phyloP scores from a whole-genome alignment of 1,140 invertebrate species.

The Linepithema humile region DNA sequence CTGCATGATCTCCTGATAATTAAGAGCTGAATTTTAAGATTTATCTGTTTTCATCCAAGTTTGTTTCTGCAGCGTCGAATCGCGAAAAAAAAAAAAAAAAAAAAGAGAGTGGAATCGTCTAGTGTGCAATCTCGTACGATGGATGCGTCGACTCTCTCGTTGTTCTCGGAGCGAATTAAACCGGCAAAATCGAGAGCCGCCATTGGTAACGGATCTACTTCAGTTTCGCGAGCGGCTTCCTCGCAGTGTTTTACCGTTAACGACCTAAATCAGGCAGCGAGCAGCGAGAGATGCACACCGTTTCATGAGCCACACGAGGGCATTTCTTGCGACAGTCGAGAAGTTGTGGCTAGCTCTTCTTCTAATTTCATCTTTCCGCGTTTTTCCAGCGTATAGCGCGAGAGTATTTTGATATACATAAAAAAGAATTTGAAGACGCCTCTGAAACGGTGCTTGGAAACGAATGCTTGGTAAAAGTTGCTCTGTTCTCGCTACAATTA shows the following conservation, averaged over 20 bases:
- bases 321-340: constrained; percentile 51
- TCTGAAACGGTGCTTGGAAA: neutral
- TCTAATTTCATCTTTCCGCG: neutral
- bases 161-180: constrained; percentile 47
- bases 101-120: neutral
- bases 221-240: constrained; percentile 72
- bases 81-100: neutral
- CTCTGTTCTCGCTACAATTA: neutral
- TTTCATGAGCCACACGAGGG: constrained; percentile 56
- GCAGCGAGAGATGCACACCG: constrained; percentile 60
- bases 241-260: constrained; percentile 77
- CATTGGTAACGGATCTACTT: constrained; percentile 69
- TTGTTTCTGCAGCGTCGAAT: neutral
- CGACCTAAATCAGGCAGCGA: constrained; percentile 73
- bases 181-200: constrained; percentile 70
- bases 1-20: neutral
- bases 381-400: neutral
- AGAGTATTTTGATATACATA: neutral
- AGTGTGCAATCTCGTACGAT: neutral
- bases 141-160: neutral
- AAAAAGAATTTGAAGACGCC: neutral
- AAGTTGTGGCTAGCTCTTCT: neutral
- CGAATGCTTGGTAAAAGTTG: no score
- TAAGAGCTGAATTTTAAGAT: neutral
- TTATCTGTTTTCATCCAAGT: neutral